Conservation (phyloP, 2,888 invertebrate species). For the Drosophila robusta region DNA sequence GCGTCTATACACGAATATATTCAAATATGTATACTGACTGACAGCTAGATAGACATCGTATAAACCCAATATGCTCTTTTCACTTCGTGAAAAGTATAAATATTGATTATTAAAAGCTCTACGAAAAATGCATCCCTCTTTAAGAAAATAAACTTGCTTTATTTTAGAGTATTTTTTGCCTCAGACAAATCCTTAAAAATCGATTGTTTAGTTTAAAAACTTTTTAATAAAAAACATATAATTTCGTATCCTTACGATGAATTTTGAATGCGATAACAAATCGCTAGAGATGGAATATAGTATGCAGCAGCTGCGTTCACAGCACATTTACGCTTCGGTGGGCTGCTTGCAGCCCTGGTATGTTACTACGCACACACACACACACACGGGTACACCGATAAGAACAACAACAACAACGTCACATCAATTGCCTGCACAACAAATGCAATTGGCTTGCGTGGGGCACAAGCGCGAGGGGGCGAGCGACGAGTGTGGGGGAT, state of each 20-base stretch:
- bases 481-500: neutral
- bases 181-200: too few relatives aligned
- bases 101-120: too few relatives aligned
- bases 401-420: constrained; percentile 21
- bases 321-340: neutral
- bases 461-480: constrained; percentile 35
- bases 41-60: too few relatives aligned
- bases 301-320: constrained; percentile 1
- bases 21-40: too few relatives aligned
- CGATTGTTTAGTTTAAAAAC: neutral
- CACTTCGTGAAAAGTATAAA: too few relatives aligned
- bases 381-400: constrained; percentile 1
- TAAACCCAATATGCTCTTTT: too few relatives aligned
- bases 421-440: constrained; percentile 56
- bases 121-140: too few relatives aligned
- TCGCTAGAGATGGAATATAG: neutral
- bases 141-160: too few relatives aligned
- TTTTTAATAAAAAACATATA: neutral
- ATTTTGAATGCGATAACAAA: neutral
- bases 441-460: constrained; percentile 55
- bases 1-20: too few relatives aligned
- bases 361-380: constrained; percentile 29
- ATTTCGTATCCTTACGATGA: neutral
- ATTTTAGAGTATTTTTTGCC: too few relatives aligned
- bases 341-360: constrained; percentile 42